phyloP scores from a whole-genome alignment of 2,113 vertebrate species.

The Glareola pratincola region DNA sequence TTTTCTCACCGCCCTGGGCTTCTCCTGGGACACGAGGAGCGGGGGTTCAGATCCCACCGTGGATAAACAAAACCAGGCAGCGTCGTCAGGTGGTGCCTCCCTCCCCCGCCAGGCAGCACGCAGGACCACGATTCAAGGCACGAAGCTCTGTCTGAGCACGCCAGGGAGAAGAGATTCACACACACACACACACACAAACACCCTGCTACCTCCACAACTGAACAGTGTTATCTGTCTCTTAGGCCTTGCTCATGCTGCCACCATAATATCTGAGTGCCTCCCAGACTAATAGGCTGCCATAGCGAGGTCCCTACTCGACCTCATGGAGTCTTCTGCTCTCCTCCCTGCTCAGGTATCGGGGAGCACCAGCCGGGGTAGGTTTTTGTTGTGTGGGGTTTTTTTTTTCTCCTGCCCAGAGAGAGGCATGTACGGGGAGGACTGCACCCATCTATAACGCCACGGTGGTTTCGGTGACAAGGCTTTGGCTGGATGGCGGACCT shows the following conservation, averaged over 20 bases:
- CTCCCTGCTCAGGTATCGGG: constrained; percentile 47
- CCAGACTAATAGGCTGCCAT: constrained; percentile 8
- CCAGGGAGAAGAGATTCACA: not conserved
- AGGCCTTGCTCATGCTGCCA: constrained; percentile 30
- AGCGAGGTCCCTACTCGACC: constrained; percentile 40
- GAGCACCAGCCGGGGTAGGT: constrained; percentile 58
- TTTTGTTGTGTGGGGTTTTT: not conserved
- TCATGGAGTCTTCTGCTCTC: constrained; percentile 65
- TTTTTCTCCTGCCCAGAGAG: not conserved
- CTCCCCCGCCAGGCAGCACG: not conserved
- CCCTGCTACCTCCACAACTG: not conserved
- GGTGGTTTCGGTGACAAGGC: not conserved
- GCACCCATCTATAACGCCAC: not conserved
- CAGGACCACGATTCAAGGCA: not conserved
- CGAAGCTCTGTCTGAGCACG: not conserved
- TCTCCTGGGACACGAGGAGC: fast-evolving
- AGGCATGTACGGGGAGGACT: not conserved
- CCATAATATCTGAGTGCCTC: constrained; percentile 1
- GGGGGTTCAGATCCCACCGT: not conserved
- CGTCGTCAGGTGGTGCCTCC: fast-evolving
- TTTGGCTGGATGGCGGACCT: constrained; percentile 1
- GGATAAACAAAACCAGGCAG: not conserved
- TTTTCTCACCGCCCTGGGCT: not conserved
- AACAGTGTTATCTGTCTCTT: constrained; percentile 43
- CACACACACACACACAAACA: too few relatives aligned